Base-by-base conservation (phyloP, 1,140 invertebrate species). In the Calycopis cecrops region DNA sequence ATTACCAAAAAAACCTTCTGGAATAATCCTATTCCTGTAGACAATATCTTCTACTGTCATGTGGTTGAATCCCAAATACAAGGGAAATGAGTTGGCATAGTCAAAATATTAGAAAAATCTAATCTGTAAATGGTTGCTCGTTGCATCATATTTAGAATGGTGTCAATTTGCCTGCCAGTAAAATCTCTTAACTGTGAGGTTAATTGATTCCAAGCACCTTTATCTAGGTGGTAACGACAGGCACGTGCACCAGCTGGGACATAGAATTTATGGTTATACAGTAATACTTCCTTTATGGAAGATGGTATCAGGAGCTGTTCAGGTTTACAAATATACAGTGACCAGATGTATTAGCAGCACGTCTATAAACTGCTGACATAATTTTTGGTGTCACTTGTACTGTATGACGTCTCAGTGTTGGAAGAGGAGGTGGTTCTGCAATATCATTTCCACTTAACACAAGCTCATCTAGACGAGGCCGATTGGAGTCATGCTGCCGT, bases 1-100 rank as follows among this genome's bases (percentile, higher is more conserved):
- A 18, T 60, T 56, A 9, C 59, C 49, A 52, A 56, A 61, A 11
- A 61, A 51, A 35, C 54, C 54, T 28, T 60, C 59, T 33, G 59
- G 59, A 35, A 60, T 60, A 33, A 56, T 52, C 18, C n/a, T 55
- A 55, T 60, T 60, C 48, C 59, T 34, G 33, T 37, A 35, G 12
- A 49, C 53, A 12, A 63, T 44, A 42, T 59, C 42, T 44, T 52
- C 9, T 44, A 56, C 16, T 57, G 48, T 44, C 11, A 62, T 49
- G 50, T 63, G 51, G 54, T 59, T 53, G 10, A 62, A 52, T 48
- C 52, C 53, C 34, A 59, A 34, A 44, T 53, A 12, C 10, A 40
- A 16, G 14, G 35, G 14, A 33, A 53, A 42, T 42, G 38, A 17
- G 52, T 9, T n/a, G 35, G 52, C 35, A 53, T 53, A 35, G 11